Evolutionary conservation across 2,113 vertebrate species (phyloP).

Genomic region (Sphyrna mokarran): DNA sequence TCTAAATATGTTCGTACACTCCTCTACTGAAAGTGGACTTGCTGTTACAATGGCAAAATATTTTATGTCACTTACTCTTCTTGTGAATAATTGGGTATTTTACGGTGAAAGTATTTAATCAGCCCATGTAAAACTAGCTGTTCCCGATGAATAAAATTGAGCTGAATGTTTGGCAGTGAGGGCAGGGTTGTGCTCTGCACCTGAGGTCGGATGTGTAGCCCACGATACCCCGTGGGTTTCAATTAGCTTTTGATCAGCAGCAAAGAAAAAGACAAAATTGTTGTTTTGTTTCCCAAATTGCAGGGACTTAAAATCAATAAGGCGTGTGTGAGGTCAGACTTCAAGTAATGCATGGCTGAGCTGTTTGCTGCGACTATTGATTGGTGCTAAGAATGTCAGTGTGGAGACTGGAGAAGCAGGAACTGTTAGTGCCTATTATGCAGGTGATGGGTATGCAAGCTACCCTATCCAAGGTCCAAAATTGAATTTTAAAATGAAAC

Average conservation of each 20-base stretch:
- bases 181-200: background rate
- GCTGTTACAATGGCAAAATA: background rate
- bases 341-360: slow-evolving; percentile 25
- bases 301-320: slow-evolving; percentile 20
- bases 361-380: slow-evolving; percentile 30
- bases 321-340: slow-evolving; percentile 27
- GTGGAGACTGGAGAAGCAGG: background rate
- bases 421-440: background rate
- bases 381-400: slow-evolving; percentile 20
- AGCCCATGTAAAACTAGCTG: background rate
- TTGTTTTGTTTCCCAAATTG: slow-evolving; percentile 38
- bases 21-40: background rate
- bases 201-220: background rate
- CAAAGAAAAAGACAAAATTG: slow-evolving; percentile 35
- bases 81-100: background rate
- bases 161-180: background rate
- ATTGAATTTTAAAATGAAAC: background rate
- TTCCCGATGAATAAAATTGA: background rate
- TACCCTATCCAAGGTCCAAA: background rate
- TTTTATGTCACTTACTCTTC: background rate
- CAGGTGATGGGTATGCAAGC: background rate
- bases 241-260: slow-evolving; percentile 14
- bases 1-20: background rate
- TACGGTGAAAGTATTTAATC: background rate
- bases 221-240: background rate